These are phyloP conservation scores for Steatornis caripensis DNA, from an alignment of 2,113 vertebrate genomes.

Conservation along the genomic window DNA sequence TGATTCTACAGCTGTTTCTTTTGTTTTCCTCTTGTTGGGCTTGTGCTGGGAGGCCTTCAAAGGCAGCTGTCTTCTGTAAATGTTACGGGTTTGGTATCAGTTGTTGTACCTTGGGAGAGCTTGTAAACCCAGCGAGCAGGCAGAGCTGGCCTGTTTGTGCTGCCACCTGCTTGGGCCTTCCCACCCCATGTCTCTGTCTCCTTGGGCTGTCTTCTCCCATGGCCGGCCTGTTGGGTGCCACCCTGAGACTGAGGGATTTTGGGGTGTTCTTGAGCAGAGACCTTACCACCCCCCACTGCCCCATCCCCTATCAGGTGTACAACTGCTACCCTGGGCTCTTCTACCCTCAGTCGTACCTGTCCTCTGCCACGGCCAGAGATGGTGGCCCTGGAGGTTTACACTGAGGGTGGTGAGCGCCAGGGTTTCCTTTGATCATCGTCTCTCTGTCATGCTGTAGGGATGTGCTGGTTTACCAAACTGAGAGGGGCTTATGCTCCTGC, in stretches of 20 bases:
- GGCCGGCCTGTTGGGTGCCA: rapidly evolving
- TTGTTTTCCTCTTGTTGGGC: neutral
- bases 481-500: neutral
- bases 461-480: neutral
- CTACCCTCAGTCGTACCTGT: rapidly evolving
- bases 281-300: neutral
- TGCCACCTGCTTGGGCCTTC: neutral
- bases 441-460: neutral
- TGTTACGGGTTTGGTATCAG: neutral
- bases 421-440: neutral
- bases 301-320: rapidly evolving
- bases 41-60: neutral
- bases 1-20: neutral
- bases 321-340: neutral
- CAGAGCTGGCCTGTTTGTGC: neutral
- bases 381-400: neutral
- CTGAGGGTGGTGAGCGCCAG: neutral
- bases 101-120: neutral
- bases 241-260: neutral
- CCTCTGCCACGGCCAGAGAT: neutral
- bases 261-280: neutral
- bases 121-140: rapidly evolving
- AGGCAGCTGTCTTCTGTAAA: neutral
- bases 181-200: rapidly evolving
- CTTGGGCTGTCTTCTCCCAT: neutral